Evolutionary conservation across 2,113 vertebrate genomes (phyloP), one percentile per base, ranked within the genome.

Genomic region (Anser cygnoides): DNA sequence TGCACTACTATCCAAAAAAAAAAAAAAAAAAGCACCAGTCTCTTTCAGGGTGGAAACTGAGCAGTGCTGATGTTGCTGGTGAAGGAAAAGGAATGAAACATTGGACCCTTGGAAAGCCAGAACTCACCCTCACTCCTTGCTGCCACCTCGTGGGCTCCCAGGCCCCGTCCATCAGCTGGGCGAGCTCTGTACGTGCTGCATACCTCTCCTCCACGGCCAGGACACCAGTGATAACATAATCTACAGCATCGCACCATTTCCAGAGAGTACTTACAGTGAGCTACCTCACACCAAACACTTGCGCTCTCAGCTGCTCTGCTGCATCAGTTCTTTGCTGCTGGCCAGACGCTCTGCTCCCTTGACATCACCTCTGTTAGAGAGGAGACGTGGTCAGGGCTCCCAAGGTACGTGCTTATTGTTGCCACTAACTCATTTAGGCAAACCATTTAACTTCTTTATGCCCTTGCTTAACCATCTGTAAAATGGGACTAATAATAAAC

Each of bases 381-480:
- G 73, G 76, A 41, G 61, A 31, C 41, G 67, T 72, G 81, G 80
- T 70, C 9, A 4, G 74, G 58, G 37, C 91, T 95, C 77, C 92
- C 68, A 21, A 79, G 68, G 62, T 37, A 91, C 35, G 15, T 28
- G 63, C 89, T 83, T 83, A 70, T 70, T 91, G 93, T 93, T 96
- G 93, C 95, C 92, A 93, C 95, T 85, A 89, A 95, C 93, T 93
- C 92, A 91, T 94, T 96, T 94, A 92, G 87, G 93, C 91, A 92
- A 96, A 94, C 63, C 92, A 93, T 96, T 96, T 97, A 96, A 94
- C 95, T 95, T 97, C 95, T 95, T 96, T 95, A 94, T 91, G 96
- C 95, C 95, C 94, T 89, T 96, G 93, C 89, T 94, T 96, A 96
- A 96, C 94, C 93, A 96, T 95, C 96, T 97, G 96, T 95, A 96